Conservation (phyloP, 2,797 vertebrate species). For the Sebastes hubbsi region DNA sequence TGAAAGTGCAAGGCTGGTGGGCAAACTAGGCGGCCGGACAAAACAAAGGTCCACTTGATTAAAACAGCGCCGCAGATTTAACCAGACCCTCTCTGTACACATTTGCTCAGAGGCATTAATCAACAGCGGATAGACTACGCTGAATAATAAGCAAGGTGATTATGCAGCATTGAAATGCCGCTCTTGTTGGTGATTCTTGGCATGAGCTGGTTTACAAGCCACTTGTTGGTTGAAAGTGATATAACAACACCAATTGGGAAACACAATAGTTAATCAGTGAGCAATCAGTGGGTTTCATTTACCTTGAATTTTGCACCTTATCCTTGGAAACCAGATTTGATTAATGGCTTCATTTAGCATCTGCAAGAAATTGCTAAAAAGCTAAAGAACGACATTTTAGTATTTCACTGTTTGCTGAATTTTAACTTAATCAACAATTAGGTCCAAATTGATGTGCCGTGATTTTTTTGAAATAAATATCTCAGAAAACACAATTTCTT, state of each 20-base stretch:
- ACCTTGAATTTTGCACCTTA: constrained; percentile 32
- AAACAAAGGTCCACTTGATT: constrained; percentile 74
- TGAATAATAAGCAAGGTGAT: constrained; percentile 76
- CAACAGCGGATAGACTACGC: constrained; percentile 66
- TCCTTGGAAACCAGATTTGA: constrained; percentile 58
- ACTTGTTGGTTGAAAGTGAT: constrained; percentile 70
- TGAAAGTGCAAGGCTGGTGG: constrained; percentile 23
- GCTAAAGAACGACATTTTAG: background rate
- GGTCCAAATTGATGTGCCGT: background rate
- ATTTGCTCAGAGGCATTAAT: constrained; percentile 75
- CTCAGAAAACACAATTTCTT: background rate
- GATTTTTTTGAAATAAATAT: constrained; percentile 1
- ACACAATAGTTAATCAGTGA: constrained; percentile 75
- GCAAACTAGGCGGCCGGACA: constrained; percentile 25
- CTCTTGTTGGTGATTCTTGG: constrained; percentile 53
- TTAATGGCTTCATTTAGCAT: constrained; percentile 63
- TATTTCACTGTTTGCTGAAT: constrained; percentile 11
- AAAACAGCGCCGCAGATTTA: constrained; percentile 62
- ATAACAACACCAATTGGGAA: constrained; percentile 59
- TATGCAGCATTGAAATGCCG: constrained; percentile 60
- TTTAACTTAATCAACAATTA: constrained; percentile 24
- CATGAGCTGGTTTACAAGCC: constrained; percentile 64
- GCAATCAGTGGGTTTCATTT: constrained; percentile 72
- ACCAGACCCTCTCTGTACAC: constrained; percentile 63
- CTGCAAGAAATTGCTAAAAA: constrained; percentile 29